Conservation (phyloP, 1,140 invertebrate species). For the Nebria ingens region DNA sequence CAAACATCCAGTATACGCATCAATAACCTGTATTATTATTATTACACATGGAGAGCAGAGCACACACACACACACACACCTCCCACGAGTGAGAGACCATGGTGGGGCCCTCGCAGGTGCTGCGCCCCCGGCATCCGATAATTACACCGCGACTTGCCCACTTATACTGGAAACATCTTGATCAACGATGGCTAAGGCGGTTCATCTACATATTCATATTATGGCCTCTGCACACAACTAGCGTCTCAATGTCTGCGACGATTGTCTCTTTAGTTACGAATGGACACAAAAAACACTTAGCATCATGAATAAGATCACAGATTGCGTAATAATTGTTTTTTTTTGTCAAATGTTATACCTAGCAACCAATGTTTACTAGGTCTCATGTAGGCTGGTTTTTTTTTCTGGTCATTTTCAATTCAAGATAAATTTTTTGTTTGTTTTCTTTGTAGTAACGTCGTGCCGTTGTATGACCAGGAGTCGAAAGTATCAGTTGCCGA, state of each 20-base stretch:
- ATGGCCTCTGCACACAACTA: neutral
- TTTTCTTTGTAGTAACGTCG: too few relatives aligned
- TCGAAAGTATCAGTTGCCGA: too few relatives aligned
- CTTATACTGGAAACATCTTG: constrained; percentile 12
- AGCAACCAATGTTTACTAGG: too few relatives aligned
- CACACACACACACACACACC: too few relatives aligned
- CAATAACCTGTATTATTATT: neutral
- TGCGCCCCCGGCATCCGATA: constrained; percentile 15
- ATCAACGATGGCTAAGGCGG: constrained; percentile 8
- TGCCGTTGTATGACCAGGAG: too few relatives aligned
- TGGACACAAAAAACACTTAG: neutral
- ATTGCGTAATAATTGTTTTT: neutral
- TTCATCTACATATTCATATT: neutral
- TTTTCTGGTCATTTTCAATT: too few relatives aligned
- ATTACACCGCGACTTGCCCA: constrained; percentile 14
- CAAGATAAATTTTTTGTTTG: too few relatives aligned
- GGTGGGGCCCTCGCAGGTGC: constrained; percentile 14
- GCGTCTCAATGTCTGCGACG: neutral
- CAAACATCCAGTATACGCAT: neutral
- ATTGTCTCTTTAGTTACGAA: too few relatives aligned
- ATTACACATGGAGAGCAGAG: neutral
- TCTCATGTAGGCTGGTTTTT: too few relatives aligned
- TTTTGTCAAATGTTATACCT: too few relatives aligned
- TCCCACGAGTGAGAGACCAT: constrained; percentile 3
- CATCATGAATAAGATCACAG: neutral